Conservation (phyloP, 2,113 vertebrate species). For the Cyanoramphus novaezelandiae region DNA sequence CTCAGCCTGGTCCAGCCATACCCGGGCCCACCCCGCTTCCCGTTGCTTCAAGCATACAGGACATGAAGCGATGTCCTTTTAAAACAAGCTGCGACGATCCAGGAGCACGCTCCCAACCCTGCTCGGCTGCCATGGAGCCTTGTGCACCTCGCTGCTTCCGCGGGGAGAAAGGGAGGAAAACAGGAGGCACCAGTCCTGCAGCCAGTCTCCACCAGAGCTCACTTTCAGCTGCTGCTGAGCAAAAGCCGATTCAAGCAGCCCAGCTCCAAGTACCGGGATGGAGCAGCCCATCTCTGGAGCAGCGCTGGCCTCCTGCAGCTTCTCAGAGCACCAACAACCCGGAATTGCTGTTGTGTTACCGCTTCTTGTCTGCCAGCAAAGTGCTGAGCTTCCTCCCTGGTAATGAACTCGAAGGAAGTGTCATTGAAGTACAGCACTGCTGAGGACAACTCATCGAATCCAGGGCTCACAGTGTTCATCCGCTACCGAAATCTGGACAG, state of each 20-base stretch:
- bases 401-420: background rate
- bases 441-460: background rate
- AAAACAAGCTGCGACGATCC: accelerated
- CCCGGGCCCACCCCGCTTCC: accelerated
- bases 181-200: background rate
- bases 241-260: background rate
- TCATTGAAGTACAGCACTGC: background rate
- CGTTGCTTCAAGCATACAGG: accelerated
- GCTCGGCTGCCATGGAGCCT: accelerated
- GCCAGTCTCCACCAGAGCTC: accelerated
- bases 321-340: accelerated
- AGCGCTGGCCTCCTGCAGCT: background rate
- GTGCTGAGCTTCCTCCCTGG: background rate
- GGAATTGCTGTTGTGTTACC: background rate
- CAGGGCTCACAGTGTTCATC: background rate
- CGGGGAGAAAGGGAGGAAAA: accelerated
- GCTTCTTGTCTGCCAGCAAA: background rate
- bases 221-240: background rate
- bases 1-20: background rate
- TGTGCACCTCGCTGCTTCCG: background rate
- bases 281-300: background rate
- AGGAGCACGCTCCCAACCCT: accelerated
- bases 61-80: accelerated
- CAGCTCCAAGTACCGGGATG: background rate
- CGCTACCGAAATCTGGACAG: background rate